These are phyloP conservation scores for Gerris buenoi DNA, from an alignment of 1,140 invertebrate genomes.

Conservation along the genomic window DNA sequence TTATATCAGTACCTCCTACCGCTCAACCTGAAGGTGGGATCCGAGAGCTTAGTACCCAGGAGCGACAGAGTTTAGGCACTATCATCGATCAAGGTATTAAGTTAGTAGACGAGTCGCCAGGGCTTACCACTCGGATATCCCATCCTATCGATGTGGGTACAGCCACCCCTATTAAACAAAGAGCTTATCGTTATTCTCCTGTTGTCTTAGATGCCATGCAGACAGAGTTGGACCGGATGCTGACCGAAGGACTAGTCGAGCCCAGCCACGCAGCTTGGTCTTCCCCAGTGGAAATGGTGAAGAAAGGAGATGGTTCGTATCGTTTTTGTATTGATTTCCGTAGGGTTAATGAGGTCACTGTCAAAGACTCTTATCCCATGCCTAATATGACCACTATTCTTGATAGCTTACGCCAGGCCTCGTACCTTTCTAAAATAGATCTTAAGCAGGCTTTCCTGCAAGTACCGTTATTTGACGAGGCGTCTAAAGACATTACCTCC, in stretches of 20 bases:
- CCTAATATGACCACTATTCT: constrained; percentile 20
- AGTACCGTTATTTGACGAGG: too few relatives aligned
- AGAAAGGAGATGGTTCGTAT: constrained; percentile 22
- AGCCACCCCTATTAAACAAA: constrained; percentile 23
- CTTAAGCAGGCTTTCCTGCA: too few relatives aligned
- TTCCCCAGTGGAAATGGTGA: constrained; percentile 22
- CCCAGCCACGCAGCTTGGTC: constrained; percentile 23
- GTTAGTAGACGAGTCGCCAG: background rate
- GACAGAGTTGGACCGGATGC: constrained; percentile 24
- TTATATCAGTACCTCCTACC: too few relatives aligned
- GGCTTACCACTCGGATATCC: constrained; percentile 9
- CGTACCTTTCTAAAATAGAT: too few relatives aligned
- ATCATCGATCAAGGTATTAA: too few relatives aligned
- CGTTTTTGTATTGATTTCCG: constrained; percentile 20
- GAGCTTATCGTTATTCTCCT: constrained; percentile 22
- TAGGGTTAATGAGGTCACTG: constrained; percentile 12
- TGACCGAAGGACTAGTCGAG: constrained; percentile 20
- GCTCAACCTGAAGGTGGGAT: too few relatives aligned
- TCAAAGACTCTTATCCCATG: constrained; percentile 19
- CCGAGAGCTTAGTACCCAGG: too few relatives aligned
- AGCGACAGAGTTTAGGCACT: too few relatives aligned
- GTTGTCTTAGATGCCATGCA: constrained; percentile 17
- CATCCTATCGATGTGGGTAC: constrained; percentile 25
- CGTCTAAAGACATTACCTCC: too few relatives aligned
- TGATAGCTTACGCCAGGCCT: too few relatives aligned